Evolutionary conservation across 2,797 vertebrate genomes (phyloP), one percentile per base, ranked within the genome.

Genomic region (Petrocephalus sullivani): DNA sequence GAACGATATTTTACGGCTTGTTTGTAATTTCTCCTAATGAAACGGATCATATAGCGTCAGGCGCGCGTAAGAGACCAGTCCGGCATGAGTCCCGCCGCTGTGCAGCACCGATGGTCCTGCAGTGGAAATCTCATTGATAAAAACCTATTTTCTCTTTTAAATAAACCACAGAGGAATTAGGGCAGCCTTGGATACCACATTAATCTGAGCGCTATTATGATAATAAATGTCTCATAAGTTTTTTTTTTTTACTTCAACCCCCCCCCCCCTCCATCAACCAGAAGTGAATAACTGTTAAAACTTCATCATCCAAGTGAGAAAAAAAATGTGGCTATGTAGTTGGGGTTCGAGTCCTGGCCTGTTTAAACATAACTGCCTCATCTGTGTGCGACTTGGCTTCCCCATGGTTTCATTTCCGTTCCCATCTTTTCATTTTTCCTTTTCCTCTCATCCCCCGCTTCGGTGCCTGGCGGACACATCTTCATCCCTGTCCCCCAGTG

Each of bases 81-180:
- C 86, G 54, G n/a, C 84, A 88, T 88, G 85, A 54, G 75, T 89
- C 37, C 53, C 8, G 37, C 37, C 33, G 9, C 37, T 51, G 37
- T 67, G 49, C 21, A 57, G 87, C 71, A 88, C 88, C 56, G 60
- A 84, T 88, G 90, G 67, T 67, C 53, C 21, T 86, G 85, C 88
- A 89, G 89, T 86, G 87, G 87, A 67, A 91, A 89, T 86, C 89
- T 86, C 64, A 90, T 89, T 90, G 87, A 88, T 89, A 92, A 92
- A 92, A 90, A 60, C 14, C 60, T 60, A 78, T 90, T 89, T 90
- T 88, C 67, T 57, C 61, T 81, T 16, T 89, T 91, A 90, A 91
- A 93, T 90, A 90, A 90, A 90, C 33, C 54, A 28, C 8, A 23
- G 33, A 41, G 89, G 91, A 92, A 89, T 6, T 64, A 89, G 28